phyloP scores from a whole-genome alignment of 92 coral and sea anemone species.

The Parazoanthus atlanticus region DNA sequence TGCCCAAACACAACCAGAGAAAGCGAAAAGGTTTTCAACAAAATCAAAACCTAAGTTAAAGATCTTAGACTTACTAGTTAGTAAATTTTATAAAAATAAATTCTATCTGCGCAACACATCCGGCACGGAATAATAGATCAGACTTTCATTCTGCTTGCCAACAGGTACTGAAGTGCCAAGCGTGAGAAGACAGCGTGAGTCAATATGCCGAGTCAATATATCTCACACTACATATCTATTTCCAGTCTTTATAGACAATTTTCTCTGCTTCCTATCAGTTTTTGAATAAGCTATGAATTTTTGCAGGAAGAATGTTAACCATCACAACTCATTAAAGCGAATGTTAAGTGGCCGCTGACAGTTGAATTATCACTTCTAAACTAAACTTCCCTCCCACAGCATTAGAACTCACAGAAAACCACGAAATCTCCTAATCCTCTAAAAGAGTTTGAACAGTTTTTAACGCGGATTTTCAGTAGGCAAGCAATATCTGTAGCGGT shows the following conservation, averaged over 20 bases:
- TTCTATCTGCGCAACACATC: conserved; percentile 31
- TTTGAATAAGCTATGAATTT: conserved; percentile 11
- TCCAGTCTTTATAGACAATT: conserved; percentile 1
- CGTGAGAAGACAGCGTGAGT: background rate
- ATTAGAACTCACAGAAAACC: conserved; percentile 19
- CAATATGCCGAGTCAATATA: conserved; percentile 2
- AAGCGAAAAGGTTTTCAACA: background rate
- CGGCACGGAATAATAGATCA: conserved; percentile 25
- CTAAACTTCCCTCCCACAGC: conserved; percentile 29
- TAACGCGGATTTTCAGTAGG: background rate
- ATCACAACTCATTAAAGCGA: conserved; percentile 5
- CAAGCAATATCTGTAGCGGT: conserved; percentile 30
- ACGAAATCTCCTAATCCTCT: conserved; percentile 37
- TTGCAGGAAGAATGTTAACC: background rate
- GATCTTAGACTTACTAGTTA: background rate
- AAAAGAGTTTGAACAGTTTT: conserved; percentile 12
- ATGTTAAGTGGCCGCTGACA: conserved; percentile 27
- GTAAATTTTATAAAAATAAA: background rate
- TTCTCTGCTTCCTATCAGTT: conserved; percentile 27
- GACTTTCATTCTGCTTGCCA: background rate
- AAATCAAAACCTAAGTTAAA: background rate
- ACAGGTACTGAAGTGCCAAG: conserved; percentile 13
- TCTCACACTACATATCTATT: conserved; percentile 17
- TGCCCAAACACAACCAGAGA: background rate
- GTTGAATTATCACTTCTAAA: conserved; percentile 33